Base-by-base conservation (phyloP, 1,140 invertebrate species). In the Chrysoperla carnea region DNA sequence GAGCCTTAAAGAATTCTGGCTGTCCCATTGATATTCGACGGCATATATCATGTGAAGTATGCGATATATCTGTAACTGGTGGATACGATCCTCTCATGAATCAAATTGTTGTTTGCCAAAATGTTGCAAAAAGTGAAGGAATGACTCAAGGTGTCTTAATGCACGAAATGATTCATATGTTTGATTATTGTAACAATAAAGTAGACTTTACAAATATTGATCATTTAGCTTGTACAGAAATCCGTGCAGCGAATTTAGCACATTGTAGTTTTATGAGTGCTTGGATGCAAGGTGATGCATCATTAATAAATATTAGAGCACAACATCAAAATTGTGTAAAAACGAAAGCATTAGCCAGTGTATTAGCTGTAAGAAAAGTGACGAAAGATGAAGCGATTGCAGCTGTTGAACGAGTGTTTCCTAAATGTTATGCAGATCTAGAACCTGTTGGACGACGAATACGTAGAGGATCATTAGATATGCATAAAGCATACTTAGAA, bases 121-220 rank as follows among this genome's bases (percentile, higher is more conserved):
- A 97, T 68, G 73, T 75, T 39, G 74, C 75, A 11, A 67, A 52
- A 37, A 68, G 61, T 33, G 60, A 75, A 58, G 70, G 71, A 6
- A 67, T 75, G 51, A 73, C 90, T 1, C 78, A 84, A 59, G 77
- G 77, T 45, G 79, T 90, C 6, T 55, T 97, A 4, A 73, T 78
- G 1, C 93, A 97, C 61, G 93, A 97, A 64, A 74, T 97, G 69
- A 80, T 95, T 36, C 93, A 97, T 60, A 94, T 95, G 85, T 96
- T 93, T 61, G 93, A 97, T 60, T 85, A 79, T 53, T 97, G 92
- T 61, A 72, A 76, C 36, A 83, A 90, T 48, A 75, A 95, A 41
- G 56, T 95, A 29, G 81, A 97, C 58, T 87, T 92, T 49, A 81
- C 73, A 48, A 91, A 96, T 59, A 64, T 92, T 42, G 80, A 94